These are phyloP conservation scores for Elephantulus edwardii DNA, from an alignment of 2,113 vertebrate genomes.

Conservation along the genomic window DNA sequence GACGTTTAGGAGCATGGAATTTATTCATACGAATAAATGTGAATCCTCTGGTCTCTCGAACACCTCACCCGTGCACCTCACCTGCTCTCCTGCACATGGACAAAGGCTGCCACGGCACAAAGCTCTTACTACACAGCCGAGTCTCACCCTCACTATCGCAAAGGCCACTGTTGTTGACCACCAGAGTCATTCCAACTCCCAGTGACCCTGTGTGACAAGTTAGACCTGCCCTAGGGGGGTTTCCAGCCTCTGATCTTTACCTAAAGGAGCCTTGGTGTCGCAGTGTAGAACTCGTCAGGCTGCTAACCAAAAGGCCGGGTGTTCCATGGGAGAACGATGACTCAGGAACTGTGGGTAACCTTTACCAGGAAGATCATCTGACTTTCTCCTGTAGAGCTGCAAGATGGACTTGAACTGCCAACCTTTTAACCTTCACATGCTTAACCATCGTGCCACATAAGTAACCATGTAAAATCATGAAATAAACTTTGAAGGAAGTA, in stretches of 20 bases:
- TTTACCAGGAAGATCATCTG: no score
- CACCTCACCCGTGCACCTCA: background rate
- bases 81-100: fast-evolving
- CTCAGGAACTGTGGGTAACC: no score
- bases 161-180: background rate
- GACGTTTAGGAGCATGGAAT: background rate
- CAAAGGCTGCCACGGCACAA: no score
- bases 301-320: no score
- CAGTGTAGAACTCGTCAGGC: no score
- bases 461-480: background rate
- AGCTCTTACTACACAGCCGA: background rate
- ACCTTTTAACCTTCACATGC: background rate
- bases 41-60: no score
- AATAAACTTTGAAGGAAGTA: constrained; percentile 35
- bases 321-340: no score
- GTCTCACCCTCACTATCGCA: background rate
- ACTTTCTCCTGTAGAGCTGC: background rate
- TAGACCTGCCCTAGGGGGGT: background rate
- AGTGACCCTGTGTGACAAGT: background rate
- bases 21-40: background rate
- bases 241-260: background rate
- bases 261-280: background rate
- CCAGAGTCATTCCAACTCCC: background rate
- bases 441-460: background rate
- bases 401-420: background rate